These are phyloP conservation scores for Nephrocerus scutellatus DNA, from an alignment of 2,888 invertebrate genomes.

Conservation along the genomic window DNA sequence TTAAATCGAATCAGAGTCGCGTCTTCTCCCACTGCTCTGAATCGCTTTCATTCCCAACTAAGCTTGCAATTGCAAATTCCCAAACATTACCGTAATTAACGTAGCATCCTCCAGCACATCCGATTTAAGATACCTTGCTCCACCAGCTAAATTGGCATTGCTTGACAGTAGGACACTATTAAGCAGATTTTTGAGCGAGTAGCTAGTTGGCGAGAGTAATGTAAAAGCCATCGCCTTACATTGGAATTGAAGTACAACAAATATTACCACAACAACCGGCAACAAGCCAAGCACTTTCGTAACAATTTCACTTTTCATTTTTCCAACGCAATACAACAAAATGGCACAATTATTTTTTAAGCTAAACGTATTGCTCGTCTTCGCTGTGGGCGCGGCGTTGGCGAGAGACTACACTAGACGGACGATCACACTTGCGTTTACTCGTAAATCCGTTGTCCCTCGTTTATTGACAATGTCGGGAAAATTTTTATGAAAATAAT, in stretches of 20 bases:
- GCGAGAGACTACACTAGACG: no score
- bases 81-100: conserved; percentile 44
- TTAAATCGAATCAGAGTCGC: no score
- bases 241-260: conserved; percentile 29
- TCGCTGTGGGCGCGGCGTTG: no score
- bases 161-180: conserved; percentile 42
- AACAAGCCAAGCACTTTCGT: conserved; percentile 25
- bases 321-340: conserved; percentile 2
- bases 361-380: no score
- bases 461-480: no score
- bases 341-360: not conserved
- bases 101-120: conserved; percentile 45
- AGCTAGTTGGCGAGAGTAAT: conserved; percentile 42
- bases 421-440: no score
- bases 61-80: no score
- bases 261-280: conserved; percentile 30
- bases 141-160: conserved; percentile 40
- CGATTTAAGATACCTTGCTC: conserved; percentile 42
- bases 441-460: no score
- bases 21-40: no score
- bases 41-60: no score
- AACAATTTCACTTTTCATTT: conserved; percentile 29
- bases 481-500: no score
- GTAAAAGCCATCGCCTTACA: conserved; percentile 37
- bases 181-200: conserved; percentile 42